Evolutionary conservation across 35 echinoderm and acorn worm species (phyloP), one percentile per base, ranked within the genome.

Genomic region (Patiria miniata): DNA sequence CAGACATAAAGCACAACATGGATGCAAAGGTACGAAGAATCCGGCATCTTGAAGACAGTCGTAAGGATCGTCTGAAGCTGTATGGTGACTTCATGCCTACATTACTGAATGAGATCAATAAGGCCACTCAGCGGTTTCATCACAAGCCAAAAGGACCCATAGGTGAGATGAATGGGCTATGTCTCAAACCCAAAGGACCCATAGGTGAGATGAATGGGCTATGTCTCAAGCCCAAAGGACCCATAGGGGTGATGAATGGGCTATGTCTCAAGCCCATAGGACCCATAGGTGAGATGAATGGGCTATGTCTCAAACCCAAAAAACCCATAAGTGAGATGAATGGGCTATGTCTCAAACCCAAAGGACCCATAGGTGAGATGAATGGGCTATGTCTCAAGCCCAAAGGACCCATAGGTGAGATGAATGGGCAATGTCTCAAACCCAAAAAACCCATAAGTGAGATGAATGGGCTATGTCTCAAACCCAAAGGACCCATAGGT

Each of bases 141-240:
- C 40, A 83, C 23, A 59, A 86, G 23, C 96, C 96, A 16, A 89
- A 92, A 52, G 96, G 96, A 76, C 96, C 96, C 19, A 32, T 99
- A 1, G 96, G 96, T 99, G 85, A 90, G 90, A 39, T 36, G 0
- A 52, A 47, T 6, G 42, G 42, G 42, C 4, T 12, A 6, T 47
- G 4, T 12, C 12, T 47, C 42, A 6, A 6, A 47, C 42, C n/a
- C n/a, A n/a, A n/a, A n/a, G n/a, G n/a, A n/a, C n/a, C n/a, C n/a
- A n/a, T n/a, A n/a, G n/a, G n/a, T n/a, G n/a, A n/a, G n/a, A n/a
- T n/a, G n/a, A n/a, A n/a, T n/a, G n/a, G n/a, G n/a, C n/a, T n/a
- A n/a, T n/a, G n/a, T n/a, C n/a, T n/a, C n/a, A n/a, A n/a, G n/a
- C n/a, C n/a, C n/a, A n/a, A n/a, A n/a, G n/a, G n/a, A n/a, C n/a